Conservation (phyloP, 2,113 vertebrate species). For the Noturus placidus region DNA sequence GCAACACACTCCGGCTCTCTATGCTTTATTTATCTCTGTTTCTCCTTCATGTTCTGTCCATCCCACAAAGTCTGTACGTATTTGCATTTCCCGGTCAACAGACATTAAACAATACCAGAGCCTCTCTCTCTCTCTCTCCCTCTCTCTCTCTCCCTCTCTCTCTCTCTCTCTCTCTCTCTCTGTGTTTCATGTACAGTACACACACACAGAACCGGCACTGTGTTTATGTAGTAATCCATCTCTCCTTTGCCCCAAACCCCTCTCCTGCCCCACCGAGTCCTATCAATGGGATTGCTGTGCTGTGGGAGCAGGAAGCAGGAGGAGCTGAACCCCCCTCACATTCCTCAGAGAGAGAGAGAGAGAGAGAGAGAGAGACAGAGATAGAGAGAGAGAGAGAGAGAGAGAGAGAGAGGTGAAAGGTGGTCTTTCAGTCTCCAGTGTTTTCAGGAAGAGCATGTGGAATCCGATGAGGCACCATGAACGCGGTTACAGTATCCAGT, state of each 20-base stretch:
- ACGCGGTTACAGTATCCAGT: neutral
- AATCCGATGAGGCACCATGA: too few relatives aligned
- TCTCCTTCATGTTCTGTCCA: neutral
- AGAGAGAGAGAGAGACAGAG: conserved; percentile 2
- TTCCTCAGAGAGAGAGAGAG: conserved; percentile 60
- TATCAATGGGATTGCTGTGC: conserved; percentile 80
- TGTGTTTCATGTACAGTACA: conserved; percentile 10
- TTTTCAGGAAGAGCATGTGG: neutral
- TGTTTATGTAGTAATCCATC: conserved; percentile 53
- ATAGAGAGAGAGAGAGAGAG: too few relatives aligned
- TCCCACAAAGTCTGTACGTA: neutral
- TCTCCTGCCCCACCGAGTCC: conserved; percentile 53
- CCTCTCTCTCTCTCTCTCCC: neutral
- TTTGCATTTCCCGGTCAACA: neutral
- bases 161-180: conserved; percentile 26
- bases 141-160: conserved; percentile 45
- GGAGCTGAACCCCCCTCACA: conserved; percentile 65
- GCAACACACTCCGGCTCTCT: neutral
- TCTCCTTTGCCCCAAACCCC: conserved; percentile 59
- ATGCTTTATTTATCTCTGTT: conserved; percentile 52
- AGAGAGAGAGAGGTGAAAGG: conserved; percentile 23
- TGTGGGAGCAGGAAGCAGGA: conserved; percentile 64
- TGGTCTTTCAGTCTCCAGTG: neutral
- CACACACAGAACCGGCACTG: conserved; percentile 39
- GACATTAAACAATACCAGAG: neutral